These are phyloP conservation scores for Epirrhoe alternata DNA, from an alignment of 2,888 invertebrate species.

Conservation along the genomic window DNA sequence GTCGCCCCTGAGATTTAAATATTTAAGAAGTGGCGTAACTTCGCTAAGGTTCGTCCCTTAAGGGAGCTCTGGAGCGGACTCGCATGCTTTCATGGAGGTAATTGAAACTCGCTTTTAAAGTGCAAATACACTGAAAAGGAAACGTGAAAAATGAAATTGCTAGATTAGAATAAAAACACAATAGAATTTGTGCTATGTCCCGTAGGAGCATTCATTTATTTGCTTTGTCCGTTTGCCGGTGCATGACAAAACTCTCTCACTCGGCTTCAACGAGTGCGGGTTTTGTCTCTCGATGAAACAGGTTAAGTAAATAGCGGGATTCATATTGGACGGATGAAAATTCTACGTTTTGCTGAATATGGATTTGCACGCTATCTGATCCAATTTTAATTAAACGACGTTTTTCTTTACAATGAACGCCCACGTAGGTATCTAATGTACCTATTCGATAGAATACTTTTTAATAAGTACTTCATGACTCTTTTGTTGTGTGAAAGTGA, in stretches of 20 bases:
- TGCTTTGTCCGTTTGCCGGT: slow-evolving; percentile 62
- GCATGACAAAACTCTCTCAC: slow-evolving; percentile 44
- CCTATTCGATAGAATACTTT: no score
- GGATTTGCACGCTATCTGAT: slow-evolving; percentile 66
- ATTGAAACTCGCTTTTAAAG: slow-evolving; percentile 56
- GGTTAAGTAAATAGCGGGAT: slow-evolving; percentile 78
- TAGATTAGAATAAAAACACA: slow-evolving; percentile 52
- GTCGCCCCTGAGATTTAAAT: slow-evolving; percentile 79
- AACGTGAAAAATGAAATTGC: slow-evolving; percentile 36
- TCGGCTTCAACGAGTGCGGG: slow-evolving; percentile 58
- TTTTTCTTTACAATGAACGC: neutral
- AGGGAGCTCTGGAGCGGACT: slow-evolving; percentile 62
- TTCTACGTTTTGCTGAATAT: slow-evolving; percentile 63
- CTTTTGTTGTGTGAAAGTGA: no score
- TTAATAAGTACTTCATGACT: no score
- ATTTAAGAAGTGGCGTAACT: slow-evolving; percentile 76
- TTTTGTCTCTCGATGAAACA: slow-evolving; percentile 68
- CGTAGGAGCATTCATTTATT: slow-evolving; percentile 64
- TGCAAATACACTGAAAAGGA: slow-evolving; percentile 44
- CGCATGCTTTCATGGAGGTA: slow-evolving; percentile 57
- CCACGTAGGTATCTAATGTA: neutral
- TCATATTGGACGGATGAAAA: slow-evolving; percentile 65
- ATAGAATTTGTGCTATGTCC: slow-evolving; percentile 62
- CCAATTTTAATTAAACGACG: slow-evolving; percentile 66
- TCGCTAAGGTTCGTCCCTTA: slow-evolving; percentile 71